phyloP scores from a whole-genome alignment of 2,888 invertebrate species.

The Odontomyia ornata region DNA sequence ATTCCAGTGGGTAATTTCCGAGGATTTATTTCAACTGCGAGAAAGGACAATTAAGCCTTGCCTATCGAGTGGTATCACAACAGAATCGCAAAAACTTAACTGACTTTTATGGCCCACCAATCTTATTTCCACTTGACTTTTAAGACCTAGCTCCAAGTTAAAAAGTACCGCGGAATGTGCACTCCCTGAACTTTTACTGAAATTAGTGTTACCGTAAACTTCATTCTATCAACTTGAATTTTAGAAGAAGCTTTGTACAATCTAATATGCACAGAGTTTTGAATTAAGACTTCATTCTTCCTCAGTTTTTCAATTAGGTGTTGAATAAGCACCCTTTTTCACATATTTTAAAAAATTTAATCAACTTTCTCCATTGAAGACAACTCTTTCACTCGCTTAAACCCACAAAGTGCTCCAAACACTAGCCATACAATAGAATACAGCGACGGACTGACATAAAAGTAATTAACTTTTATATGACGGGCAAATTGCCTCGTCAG shows the following conservation, averaged over 20 bases:
- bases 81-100: constrained; percentile 22
- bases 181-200: not conserved
- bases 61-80: constrained; percentile 10
- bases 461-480: constrained; percentile 43
- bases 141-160: constrained; percentile 18
- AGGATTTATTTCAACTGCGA: constrained; percentile 28
- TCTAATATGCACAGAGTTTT: too few species aligned
- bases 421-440: constrained; percentile 10
- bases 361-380: too few species aligned
- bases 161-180: not conserved
- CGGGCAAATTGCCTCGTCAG: constrained; percentile 35
- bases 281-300: too few species aligned
- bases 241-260: too few species aligned
- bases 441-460: constrained; percentile 37
- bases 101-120: constrained; percentile 39
- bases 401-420: not conserved
- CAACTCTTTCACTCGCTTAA: too few species aligned
- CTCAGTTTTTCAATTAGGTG: too few species aligned
- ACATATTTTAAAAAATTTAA: too few species aligned
- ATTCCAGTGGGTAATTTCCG: constrained; percentile 22
- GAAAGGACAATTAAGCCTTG: constrained; percentile 3
- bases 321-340: too few species aligned
- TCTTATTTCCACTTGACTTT: constrained; percentile 43
- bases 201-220: not conserved
- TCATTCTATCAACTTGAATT: too few species aligned